A percentile compares a stretch with the other conserved stretches of the same genome.
Conservation (phyloP, 2,113 vertebrate species). For the Hylia prasina region DNA sequence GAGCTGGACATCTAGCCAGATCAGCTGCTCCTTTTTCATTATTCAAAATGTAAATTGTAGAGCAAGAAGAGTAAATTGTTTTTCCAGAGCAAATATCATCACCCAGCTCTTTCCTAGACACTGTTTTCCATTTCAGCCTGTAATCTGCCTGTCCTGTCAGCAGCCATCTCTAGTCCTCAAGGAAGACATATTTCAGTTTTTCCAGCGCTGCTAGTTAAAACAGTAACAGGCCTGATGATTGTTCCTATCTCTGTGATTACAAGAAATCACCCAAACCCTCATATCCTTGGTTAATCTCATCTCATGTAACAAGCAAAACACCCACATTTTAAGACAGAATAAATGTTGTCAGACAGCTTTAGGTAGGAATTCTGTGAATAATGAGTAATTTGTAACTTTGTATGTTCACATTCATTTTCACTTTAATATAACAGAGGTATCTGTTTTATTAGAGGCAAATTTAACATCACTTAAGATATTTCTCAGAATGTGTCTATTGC, state of each 20-base stretch:
- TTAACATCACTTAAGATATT: not conserved
- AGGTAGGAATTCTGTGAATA: not conserved
- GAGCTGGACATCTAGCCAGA: not conserved
- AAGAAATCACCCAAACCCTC: not conserved
- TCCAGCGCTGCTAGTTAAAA: not conserved
- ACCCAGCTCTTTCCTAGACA: not conserved
- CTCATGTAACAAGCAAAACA: not conserved
- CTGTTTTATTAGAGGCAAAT: not conserved
- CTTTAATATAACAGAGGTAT: not conserved
- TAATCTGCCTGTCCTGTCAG: not conserved
- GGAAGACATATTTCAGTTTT: not conserved
- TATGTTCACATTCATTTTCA: not conserved
- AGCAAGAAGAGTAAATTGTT: not conserved
- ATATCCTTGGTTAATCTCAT: not conserved
- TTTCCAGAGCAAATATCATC: not conserved
- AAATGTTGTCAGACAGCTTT: not conserved
- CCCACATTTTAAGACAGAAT: not conserved
- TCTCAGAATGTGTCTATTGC: not conserved
- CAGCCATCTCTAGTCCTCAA: not conserved
- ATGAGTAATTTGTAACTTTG: not conserved
- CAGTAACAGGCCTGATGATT: not conserved
- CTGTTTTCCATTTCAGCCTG: not conserved
- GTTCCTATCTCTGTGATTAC: not conserved
- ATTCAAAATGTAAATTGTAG: not conserved
- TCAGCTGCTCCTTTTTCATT: not conserved